These are phyloP conservation scores for Torymus texanus DNA, from an alignment of 2,888 invertebrate genomes.

Conservation along the genomic window DNA sequence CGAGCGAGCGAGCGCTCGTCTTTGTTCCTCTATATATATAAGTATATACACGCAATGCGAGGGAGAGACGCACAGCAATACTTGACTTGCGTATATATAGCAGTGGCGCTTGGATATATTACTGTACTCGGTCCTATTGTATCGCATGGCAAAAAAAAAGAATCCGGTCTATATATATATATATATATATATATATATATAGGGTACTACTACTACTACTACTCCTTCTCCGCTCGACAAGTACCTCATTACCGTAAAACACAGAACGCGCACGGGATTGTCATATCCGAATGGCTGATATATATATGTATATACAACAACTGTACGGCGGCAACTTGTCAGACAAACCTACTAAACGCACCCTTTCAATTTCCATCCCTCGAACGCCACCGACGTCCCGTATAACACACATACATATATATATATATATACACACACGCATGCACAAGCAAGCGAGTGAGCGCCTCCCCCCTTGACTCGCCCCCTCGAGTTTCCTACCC, in stretches of 20 bases:
- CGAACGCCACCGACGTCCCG: background rate
- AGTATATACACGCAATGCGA: no score
- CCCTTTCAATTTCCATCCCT: conserved; percentile 40
- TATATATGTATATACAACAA: background rate
- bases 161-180: background rate
- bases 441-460: conserved; percentile 7
- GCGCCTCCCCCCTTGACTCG: background rate
- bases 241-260: conserved; percentile 33
- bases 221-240: background rate
- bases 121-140: background rate
- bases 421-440: background rate
- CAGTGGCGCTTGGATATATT: background rate
- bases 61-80: no score
- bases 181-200: background rate
- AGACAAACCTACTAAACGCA: conserved; percentile 18
- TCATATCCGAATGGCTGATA: conserved; percentile 21
- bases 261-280: conserved; percentile 15
- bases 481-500: conserved; percentile 18
- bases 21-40: background rate
- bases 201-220: no score
- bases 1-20: background rate
- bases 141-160: background rate
- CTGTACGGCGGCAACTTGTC: conserved; percentile 12
- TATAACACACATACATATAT: no score
- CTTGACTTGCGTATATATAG: no score